Conservation (phyloP, 2,113 vertebrate species). For the Cebus imitator region DNA sequence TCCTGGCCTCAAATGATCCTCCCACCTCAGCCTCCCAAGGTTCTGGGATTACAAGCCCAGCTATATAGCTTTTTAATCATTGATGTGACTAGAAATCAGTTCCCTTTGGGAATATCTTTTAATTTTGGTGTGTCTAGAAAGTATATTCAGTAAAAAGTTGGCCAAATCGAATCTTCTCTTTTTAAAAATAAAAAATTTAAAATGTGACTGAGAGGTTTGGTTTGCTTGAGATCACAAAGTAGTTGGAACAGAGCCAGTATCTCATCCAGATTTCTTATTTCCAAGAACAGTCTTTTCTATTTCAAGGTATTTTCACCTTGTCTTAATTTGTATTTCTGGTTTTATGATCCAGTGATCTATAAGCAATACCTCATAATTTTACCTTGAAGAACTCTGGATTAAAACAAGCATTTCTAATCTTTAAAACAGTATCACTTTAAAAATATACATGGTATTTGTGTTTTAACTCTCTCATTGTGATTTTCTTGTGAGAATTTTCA, state of each 20-base stretch:
- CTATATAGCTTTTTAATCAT: not conserved
- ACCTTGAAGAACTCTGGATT: not conserved
- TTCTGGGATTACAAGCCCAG: not conserved
- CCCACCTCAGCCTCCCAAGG: no score
- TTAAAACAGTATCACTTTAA: not conserved
- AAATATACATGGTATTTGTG: not conserved
- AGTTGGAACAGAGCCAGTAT: not conserved
- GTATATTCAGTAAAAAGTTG: not conserved
- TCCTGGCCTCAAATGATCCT: no score
- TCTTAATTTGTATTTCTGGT: not conserved
- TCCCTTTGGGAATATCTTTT: slow-evolving; percentile 28
- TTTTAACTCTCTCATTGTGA: not conserved
- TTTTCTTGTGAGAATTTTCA: slow-evolving; percentile 12
- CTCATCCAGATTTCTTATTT: not conserved
- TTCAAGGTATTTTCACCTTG: not conserved
- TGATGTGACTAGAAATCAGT: not conserved
- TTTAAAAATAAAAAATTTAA: slow-evolving; percentile 31
- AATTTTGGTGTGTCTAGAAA: not conserved
- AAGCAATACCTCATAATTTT: not conserved
- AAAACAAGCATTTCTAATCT: not conserved
- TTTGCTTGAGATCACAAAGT: not conserved
- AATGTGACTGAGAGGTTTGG: not conserved
- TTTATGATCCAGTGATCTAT: not conserved
- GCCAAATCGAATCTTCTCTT: not conserved
- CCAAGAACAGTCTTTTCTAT: not conserved